Conservation (phyloP, 1,140 invertebrate genomes). For the Babylonia areolata region DNA sequence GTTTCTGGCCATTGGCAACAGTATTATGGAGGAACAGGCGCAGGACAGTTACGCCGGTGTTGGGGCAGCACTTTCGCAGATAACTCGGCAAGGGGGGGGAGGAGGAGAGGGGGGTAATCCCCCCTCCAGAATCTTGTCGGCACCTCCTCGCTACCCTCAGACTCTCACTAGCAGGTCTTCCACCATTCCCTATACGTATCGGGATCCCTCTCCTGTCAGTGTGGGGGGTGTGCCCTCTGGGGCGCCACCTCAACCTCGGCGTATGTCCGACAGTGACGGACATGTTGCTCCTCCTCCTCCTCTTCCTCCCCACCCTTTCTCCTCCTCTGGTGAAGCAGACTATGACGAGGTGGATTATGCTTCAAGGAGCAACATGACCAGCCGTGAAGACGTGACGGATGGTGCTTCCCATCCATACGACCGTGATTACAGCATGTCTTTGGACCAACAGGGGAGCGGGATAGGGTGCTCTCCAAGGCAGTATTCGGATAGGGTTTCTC, state of each 20-base stretch:
- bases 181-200: not conserved
- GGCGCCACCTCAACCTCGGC: not conserved
- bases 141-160: not conserved
- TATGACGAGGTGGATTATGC: not conserved
- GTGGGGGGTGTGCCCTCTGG: not conserved
- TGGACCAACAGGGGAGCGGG: too few species aligned
- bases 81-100: slow-evolving; percentile 61
- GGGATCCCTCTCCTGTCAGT: not conserved
- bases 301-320: too few species aligned
- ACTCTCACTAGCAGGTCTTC: too few species aligned
- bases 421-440: slow-evolving; percentile 5
- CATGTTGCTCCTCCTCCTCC: not conserved
- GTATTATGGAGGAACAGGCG: not conserved
- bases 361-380: not conserved
- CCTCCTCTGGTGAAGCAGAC: not conserved
- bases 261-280: not conserved
- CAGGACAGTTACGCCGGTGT: slow-evolving; percentile 77
- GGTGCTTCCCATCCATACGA: not conserved
- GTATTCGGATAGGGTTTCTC: slow-evolving; percentile 3
- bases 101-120: not conserved
- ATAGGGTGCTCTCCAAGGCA: not conserved
- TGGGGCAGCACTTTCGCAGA: slow-evolving; percentile 78
- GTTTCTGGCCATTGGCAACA: not conserved
- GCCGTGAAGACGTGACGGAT: not conserved
- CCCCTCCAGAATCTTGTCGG: not conserved